Evolutionary conservation across 2,888 invertebrate genomes (phyloP), one percentile per base, ranked within the genome.

Genomic region (Andrena flavipes): DNA sequence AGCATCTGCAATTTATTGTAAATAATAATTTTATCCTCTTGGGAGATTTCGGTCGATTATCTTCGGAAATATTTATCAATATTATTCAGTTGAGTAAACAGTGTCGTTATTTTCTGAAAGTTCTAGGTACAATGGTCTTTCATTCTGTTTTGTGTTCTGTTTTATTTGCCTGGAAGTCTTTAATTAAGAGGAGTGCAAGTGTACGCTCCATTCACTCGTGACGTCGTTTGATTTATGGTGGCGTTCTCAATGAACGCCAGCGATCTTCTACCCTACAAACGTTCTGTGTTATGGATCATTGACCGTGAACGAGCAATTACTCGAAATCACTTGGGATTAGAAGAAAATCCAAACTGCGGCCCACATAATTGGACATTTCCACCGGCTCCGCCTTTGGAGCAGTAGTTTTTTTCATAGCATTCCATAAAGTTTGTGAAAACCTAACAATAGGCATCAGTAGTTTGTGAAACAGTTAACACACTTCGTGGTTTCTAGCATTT

Each of bases 281-380:
- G 33, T 20, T 16, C 33, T 33, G 30, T 6, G 49, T 26, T 48
- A 48, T 65, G 26, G 62, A 68, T 35, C 67, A 48, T 71, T 56
- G 78, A 76, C 62, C 76, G 60, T 79, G 35, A 65, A 70, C 65
- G 51, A 60, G 26, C 35, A 75, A 74, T 79, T 56, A 63, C 29
- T 69, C 35, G 60, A 51, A 54, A 76, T 80, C 69, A 35, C 30
- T 16, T 23, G 29, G 69, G 54, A 48, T 69, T 48, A 54, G 26
- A 56, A n/a, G 26, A 20, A 48, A 48, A 69, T 29, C 30, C 23
- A 56, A 56, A 13, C 20, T 35, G 20, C 51, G 23, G 23, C 16
- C 48, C 23, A 42, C 35, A 26, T 42, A 65, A 68, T 48, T 59
- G 65, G 76, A 60, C 67, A 60, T 29, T 76, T 59, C 69, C 64